Conservation (phyloP, 1,140 invertebrate genomes). For the Caenorhabditis briggsae region DNA sequence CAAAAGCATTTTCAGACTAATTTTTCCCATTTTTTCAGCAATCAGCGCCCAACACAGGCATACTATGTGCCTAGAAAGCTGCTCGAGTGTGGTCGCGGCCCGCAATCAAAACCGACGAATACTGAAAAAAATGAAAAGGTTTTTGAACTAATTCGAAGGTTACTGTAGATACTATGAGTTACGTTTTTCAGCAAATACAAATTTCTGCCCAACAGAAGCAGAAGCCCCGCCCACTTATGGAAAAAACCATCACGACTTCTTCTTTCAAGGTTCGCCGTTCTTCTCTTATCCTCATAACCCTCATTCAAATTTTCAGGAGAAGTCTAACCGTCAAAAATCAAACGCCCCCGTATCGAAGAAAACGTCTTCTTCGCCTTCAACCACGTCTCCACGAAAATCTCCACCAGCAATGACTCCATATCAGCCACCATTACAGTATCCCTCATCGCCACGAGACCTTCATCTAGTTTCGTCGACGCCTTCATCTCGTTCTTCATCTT, state of each 20-base stretch:
- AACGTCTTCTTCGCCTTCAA: neutral
- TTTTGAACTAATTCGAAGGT: neutral
- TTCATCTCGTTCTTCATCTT: slow-evolving; percentile 38
- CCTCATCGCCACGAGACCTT: slow-evolving; percentile 38
- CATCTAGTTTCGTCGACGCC: slow-evolving; percentile 42
- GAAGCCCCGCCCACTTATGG: slow-evolving; percentile 48
- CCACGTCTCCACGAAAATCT: slow-evolving; percentile 14
- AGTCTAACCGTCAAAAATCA: slow-evolving; percentile 53
- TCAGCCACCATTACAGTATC: slow-evolving; percentile 26
- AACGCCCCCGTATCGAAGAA: slow-evolving; percentile 20
- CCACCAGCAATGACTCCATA: neutral
- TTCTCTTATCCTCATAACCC: neutral
- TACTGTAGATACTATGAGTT: neutral
- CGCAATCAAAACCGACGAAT: slow-evolving; percentile 49
- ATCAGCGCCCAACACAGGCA: slow-evolving; percentile 55
- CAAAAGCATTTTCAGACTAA: neutral
- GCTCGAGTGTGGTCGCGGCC: slow-evolving; percentile 56
- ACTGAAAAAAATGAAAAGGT: slow-evolving; percentile 52
- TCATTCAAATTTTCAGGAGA: slow-evolving; percentile 23
- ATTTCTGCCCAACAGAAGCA: slow-evolving; percentile 46
- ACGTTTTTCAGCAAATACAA: neutral
- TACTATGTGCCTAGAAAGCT: slow-evolving; percentile 56
- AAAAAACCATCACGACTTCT: slow-evolving; percentile 16
- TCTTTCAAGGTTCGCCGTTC: slow-evolving; percentile 4
- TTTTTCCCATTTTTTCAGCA: slow-evolving; percentile 22